phyloP scores from a whole-genome alignment of 2,888 invertebrate species.

The Pocota personata region DNA sequence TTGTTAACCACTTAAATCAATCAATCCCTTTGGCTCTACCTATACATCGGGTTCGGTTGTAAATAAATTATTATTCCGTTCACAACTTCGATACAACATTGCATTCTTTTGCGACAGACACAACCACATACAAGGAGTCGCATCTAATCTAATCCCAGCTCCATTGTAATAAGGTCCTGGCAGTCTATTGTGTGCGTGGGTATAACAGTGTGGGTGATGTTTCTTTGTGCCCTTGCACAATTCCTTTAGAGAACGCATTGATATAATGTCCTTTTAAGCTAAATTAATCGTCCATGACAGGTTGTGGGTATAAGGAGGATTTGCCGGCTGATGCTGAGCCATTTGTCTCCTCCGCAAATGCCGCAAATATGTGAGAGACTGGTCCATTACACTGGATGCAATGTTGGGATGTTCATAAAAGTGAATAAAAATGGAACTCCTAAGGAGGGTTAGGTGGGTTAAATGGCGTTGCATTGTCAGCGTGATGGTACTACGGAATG shows the following conservation, averaged over 20 bases:
- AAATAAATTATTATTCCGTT: conserved; percentile 45
- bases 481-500: not conserved
- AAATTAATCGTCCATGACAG: conserved; percentile 54
- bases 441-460: not conserved
- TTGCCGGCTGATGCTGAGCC: not conserved
- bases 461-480: not conserved
- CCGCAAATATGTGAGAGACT: conserved; percentile 23
- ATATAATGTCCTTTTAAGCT: conserved; percentile 48
- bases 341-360: conserved; percentile 43
- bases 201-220: conserved; percentile 1
- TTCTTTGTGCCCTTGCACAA: conserved; percentile 10
- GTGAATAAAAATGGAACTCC: not conserved
- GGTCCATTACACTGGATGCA: conserved; percentile 46
- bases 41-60: not conserved
- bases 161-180: not conserved
- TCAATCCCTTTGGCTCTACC: conserved; percentile 7
- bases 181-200: not conserved
- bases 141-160: conserved; percentile 26
- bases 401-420: conserved; percentile 13
- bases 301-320: conserved; percentile 7
- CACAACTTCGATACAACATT: conserved; percentile 29
- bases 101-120: not conserved
- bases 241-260: not conserved
- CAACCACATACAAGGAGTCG: not conserved
- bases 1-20: conserved; percentile 60